Evolutionary conservation across 2,797 vertebrate genomes (phyloP).

Genomic region (Scarus forsteni): DNA sequence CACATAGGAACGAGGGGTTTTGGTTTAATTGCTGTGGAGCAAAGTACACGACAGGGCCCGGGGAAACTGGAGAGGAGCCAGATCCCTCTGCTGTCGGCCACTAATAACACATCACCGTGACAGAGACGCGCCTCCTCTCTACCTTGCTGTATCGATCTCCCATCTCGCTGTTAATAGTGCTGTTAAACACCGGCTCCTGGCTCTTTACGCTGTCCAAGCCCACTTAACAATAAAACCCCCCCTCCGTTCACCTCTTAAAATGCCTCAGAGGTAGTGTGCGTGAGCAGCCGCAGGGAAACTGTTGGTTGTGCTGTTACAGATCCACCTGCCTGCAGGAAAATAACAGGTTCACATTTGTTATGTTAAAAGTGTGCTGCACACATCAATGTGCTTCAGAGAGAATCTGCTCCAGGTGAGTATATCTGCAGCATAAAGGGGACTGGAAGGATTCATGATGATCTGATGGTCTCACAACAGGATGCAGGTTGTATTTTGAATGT

Average conservation of each 20-base stretch:
- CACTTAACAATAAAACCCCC: conserved; percentile 89
- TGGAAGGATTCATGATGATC: neutral
- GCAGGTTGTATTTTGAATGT: too few species aligned
- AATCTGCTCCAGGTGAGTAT: neutral
- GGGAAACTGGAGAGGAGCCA: conserved; percentile 78
- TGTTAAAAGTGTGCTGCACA: conserved; percentile 1
- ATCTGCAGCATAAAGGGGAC: neutral
- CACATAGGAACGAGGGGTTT: conserved; percentile 49
- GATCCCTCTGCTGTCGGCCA: conserved; percentile 79
- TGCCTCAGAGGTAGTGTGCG: conserved; percentile 48
- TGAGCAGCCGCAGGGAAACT: conserved; percentile 39
- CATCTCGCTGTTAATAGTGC: conserved; percentile 88
- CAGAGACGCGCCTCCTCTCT: conserved; percentile 84
- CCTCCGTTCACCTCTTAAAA: conserved; percentile 64
- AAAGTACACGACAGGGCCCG: conserved; percentile 73
- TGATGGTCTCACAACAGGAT: too few species aligned
- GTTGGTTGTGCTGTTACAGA: conserved; percentile 7
- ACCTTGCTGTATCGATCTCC: conserved; percentile 89
- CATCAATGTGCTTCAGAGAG: conserved; percentile 7
- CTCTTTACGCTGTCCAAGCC: conserved; percentile 89
- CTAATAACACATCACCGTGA: conserved; percentile 88
- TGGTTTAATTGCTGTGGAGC: conserved; percentile 80
- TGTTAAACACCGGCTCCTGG: conserved; percentile 90
- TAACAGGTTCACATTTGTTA: conserved; percentile 28
- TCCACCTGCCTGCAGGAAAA: conserved; percentile 34